phyloP scores from a whole-genome alignment of 2,797 vertebrate species.

The Artibeus jamaicensis region DNA sequence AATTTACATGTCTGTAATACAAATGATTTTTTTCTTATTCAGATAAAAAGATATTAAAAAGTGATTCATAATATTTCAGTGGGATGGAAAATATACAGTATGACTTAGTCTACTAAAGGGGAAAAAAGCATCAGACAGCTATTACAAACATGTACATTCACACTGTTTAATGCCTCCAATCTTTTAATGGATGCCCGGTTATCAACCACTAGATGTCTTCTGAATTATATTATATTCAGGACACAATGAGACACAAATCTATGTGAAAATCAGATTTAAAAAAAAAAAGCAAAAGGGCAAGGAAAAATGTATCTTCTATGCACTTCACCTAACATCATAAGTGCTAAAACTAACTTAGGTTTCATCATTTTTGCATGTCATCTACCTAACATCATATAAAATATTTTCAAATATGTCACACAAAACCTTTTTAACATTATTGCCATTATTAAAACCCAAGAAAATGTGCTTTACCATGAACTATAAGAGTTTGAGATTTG shows the following conservation, averaged over 20 bases:
- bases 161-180: constrained; percentile 7
- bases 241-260: constrained; percentile 49
- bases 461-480: neutral
- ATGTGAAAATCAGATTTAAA: constrained; percentile 62
- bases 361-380: neutral
- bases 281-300: constrained; percentile 44
- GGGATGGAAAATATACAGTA: constrained; percentile 45
- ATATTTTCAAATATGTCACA: neutral
- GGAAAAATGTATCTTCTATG: neutral
- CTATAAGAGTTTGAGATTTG: neutral
- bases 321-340: constrained; percentile 32
- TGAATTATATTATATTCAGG: constrained; percentile 64
- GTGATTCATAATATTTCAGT: constrained; percentile 67
- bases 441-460: neutral
- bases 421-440: neutral
- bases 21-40: constrained; percentile 69
- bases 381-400: neutral
- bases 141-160: constrained; percentile 52
- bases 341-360: neutral
- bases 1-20: constrained; percentile 64
- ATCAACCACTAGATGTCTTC: constrained; percentile 39
- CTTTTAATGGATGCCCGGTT: constrained; percentile 58
- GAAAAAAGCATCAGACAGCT: constrained; percentile 54
- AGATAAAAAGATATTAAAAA: constrained; percentile 74
- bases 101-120: constrained; percentile 25